Conservation (phyloP, 1,140 invertebrate genomes). For the Rhyzopertha dominica region DNA sequence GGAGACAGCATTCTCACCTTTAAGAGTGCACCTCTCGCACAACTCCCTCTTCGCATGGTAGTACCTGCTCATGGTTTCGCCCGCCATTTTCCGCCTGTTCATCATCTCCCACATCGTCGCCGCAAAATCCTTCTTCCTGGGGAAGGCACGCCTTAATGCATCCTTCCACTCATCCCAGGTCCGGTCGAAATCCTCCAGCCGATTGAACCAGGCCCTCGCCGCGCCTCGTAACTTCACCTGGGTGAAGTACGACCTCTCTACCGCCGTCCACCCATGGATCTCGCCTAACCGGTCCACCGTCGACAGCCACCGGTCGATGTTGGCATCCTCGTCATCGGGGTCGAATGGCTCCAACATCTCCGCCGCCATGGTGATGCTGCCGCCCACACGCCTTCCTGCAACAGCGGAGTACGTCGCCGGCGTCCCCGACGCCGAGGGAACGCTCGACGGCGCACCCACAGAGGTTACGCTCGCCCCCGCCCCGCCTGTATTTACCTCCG, state of each 20-base stretch:
- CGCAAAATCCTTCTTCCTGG: slow-evolving; percentile 15
- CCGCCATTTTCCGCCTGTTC: slow-evolving; percentile 7
- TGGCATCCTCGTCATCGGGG: slow-evolving; percentile 23
- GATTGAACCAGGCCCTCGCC: slow-evolving; percentile 29
- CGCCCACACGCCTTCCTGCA: too few relatives aligned
- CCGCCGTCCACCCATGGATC: slow-evolving; percentile 28
- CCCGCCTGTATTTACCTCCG: too few relatives aligned
- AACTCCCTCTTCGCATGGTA: slow-evolving; percentile 39
- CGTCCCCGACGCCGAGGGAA: too few relatives aligned
- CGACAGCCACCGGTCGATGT: slow-evolving; percentile 21
- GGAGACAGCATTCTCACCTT: slow-evolving; percentile 29
- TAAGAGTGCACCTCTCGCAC: slow-evolving; percentile 35
- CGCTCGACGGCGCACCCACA: too few relatives aligned
- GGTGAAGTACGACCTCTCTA: slow-evolving; percentile 18
- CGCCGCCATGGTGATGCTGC: too few relatives aligned
- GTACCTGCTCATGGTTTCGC: slow-evolving; percentile 23
- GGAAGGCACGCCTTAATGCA: slow-evolving; percentile 12
- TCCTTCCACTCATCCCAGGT: slow-evolving; percentile 15
- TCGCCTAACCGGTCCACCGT: slow-evolving; percentile 33
- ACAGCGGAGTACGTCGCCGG: too few relatives aligned
- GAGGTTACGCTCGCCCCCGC: too few relatives aligned
- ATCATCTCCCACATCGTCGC: slow-evolving; percentile 15
- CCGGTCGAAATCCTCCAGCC: slow-evolving; percentile 21
- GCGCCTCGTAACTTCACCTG: slow-evolving; percentile 22
- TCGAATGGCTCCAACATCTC: too few relatives aligned